Evolutionary conservation across 2,797 vertebrate species (phyloP).

Genomic region (Oreonectes daqikongensis): DNA sequence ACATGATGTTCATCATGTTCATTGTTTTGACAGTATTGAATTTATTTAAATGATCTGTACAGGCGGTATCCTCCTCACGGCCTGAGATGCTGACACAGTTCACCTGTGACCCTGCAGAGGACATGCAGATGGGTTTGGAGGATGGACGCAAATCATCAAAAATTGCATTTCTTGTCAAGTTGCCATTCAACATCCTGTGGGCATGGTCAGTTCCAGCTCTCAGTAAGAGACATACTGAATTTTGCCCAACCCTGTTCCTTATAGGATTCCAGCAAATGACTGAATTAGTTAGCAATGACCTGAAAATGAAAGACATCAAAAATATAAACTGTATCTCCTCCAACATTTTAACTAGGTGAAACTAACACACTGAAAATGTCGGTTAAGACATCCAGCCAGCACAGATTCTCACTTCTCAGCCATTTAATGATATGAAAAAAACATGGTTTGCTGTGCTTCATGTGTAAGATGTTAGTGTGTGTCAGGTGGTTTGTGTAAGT

Average conservation of each 20-base stretch:
- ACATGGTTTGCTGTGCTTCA: not conserved
- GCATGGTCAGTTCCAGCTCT: not conserved
- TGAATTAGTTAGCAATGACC: not conserved
- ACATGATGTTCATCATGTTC: not conserved
- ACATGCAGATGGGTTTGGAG: no score
- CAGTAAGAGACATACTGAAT: not conserved
- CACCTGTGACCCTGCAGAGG: no score
- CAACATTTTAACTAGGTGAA: not conserved
- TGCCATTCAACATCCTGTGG: not conserved
- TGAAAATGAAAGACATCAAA: not conserved
- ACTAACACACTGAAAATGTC: no score
- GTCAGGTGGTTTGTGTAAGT: slow-evolving; percentile 10
- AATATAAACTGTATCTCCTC: not conserved
- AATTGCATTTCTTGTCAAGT: not conserved
- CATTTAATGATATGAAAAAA: not conserved
- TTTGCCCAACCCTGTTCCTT: not conserved
- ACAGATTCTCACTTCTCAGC: no score
- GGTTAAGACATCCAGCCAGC: no score
- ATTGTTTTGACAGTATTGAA: not conserved
- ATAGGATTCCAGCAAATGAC: not conserved
- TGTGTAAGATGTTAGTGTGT: slow-evolving; percentile 6
- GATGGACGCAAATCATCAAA: not conserved
- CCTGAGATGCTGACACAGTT: no score
- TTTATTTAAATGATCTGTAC: no score
- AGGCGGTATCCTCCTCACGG: no score